A percentile compares a stretch with the other conserved stretches of the same genome.
Conservation (phyloP, 2,113 vertebrate genomes). For the Python bivittatus region DNA sequence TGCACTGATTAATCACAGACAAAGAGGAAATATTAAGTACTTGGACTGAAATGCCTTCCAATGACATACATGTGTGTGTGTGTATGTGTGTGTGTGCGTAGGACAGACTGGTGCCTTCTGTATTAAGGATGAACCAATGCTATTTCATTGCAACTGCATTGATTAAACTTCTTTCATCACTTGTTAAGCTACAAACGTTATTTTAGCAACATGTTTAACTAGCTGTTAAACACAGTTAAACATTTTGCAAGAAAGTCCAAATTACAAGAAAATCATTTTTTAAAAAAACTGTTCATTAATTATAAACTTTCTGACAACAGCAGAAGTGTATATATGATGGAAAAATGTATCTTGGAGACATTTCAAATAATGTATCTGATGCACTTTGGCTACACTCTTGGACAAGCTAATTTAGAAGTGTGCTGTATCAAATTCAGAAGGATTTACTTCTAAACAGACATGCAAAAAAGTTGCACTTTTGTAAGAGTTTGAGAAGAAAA, state of each 20-base stretch:
- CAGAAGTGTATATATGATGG: neutral
- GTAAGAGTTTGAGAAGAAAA: neutral
- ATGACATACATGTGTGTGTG: neutral
- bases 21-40: neutral
- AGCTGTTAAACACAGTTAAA: neutral
- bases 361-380: neutral
- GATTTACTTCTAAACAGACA: neutral
- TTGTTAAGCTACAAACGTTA: neutral
- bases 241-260: no score
- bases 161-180: accelerated
- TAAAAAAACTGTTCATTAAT: neutral
- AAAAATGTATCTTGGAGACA: neutral
- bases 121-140: neutral
- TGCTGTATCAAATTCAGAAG: neutral
- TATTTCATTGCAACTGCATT: neutral
- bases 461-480: neutral
- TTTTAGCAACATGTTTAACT: neutral
- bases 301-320: neutral
- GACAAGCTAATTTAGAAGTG: neutral
- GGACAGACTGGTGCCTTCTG: neutral
- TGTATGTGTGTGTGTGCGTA: neutral
- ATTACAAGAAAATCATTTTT: no score
- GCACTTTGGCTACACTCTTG: neutral
- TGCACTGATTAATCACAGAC: accelerated
- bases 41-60: neutral